Evolutionary conservation across 2,888 invertebrate species (phyloP), one percentile per base, ranked within the genome.

Genomic region (Drosophila lutescens): DNA sequence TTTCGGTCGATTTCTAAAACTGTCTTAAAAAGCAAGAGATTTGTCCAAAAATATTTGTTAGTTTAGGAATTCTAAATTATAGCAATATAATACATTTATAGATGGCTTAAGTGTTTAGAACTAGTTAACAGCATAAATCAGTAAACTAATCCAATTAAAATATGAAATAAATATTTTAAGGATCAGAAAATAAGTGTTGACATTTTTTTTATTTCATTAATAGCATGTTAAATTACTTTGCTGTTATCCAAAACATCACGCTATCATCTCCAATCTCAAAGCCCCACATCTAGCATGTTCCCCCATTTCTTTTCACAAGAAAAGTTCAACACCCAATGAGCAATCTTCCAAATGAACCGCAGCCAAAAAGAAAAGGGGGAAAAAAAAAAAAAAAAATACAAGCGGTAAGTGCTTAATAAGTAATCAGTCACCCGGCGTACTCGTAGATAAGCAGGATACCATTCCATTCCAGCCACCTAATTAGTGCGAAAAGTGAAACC

Each of bases 291-390:
- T 49, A 41, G 9, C 13, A 34, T 9, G 41, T 30, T 32, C 13
- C 49, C 49, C 54, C 54, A 23, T 43, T 50, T 55, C 34, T 55
- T 40, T 69, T 60, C 34, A 53, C 59, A 38, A 57, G 66, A 73
- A 80, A 74, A 79, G 76, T 79, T 83, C 86, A 83, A 76, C 82
- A 86, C 80, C 83, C 82, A 83, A 80, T 74, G 74, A 86, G 73
- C 75, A 80, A 79, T 80, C 68, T 43, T 69, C 71, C 54, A 80
- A 83, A 77, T 86, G 84, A 86, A 77, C 77, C 82, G 58, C 34
- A 63, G 26, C 50, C n/a, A 17, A n/a, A 49, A 67, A 67, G 20
- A 20, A n/a, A 34, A 12, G n/a, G 32, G 40, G n/a, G 13, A 23
- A 23, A 13, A 15, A 9, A 47, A 34, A 34, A 44, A 46, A 36